phyloP scores from a whole-genome alignment of 1,140 invertebrate species.

The Cylas formicarius region DNA sequence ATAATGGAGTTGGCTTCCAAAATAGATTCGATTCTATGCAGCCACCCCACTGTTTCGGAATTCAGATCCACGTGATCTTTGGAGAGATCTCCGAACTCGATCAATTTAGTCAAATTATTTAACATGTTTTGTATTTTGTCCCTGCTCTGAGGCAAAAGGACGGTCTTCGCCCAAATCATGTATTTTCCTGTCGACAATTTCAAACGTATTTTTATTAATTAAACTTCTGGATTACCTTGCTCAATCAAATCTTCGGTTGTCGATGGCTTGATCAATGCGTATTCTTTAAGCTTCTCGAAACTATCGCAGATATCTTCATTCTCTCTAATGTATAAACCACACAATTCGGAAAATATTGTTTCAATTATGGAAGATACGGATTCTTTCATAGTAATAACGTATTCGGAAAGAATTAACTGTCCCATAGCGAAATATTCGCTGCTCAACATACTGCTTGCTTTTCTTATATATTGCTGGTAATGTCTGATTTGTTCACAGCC shows the following conservation, averaged over 20 bases:
- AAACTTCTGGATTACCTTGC: constrained; percentile 20
- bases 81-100: constrained; percentile 60
- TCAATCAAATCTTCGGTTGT: constrained; percentile 67
- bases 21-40: constrained; percentile 61
- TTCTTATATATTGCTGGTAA: constrained; percentile 51
- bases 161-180: constrained; percentile 39
- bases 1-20: constrained; percentile 63
- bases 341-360: constrained; percentile 46
- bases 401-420: constrained; percentile 45
- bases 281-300: constrained; percentile 54
- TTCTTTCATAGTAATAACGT: constrained; percentile 43
- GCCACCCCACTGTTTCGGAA: constrained; percentile 63
- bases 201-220: constrained; percentile 47
- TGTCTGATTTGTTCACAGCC: constrained; percentile 52
- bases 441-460: constrained; percentile 51
- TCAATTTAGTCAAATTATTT: constrained; percentile 54
- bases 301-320: constrained; percentile 56
- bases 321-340: constrained; percentile 33
- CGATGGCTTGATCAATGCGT: constrained; percentile 54
- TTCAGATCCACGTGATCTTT: constrained; percentile 60
- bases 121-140: constrained; percentile 56
- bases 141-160: constrained; percentile 42
- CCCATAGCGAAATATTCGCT: constrained; percentile 57
- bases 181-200: constrained; percentile 48
- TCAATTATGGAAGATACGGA: constrained; percentile 43